A percentile compares a stretch with the other conserved stretches of the same genome.
These are phyloP conservation scores for Poecilia latipinna DNA, from an alignment of 2,113 vertebrate genomes.

Conservation along the genomic window DNA sequence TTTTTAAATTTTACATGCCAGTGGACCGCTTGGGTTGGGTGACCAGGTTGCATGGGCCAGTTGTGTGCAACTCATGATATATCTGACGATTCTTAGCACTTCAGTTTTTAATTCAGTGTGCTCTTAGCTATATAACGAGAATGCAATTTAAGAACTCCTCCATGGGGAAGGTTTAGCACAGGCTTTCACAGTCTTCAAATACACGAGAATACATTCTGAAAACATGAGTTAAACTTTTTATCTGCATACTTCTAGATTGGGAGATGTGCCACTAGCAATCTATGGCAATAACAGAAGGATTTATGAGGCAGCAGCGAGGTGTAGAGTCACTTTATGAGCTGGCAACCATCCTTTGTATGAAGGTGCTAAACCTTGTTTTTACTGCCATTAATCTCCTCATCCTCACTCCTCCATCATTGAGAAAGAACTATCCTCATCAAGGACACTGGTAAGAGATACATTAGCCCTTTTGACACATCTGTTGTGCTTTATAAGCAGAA, in stretches of 20 bases:
- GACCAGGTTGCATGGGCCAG: slow-evolving; percentile 14
- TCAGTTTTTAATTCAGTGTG: slow-evolving; percentile 15
- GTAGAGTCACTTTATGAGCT: slow-evolving; percentile 57
- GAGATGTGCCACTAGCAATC: slow-evolving; percentile 31
- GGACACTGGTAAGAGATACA: slow-evolving; percentile 25
- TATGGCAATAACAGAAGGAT: slow-evolving; percentile 42
- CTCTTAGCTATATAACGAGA: slow-evolving; percentile 21
- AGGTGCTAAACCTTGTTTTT: slow-evolving; percentile 61
- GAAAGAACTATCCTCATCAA: slow-evolving; percentile 35
- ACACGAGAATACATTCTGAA: not conserved
- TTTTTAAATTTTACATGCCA: slow-evolving; percentile 41
- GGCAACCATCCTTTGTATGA: slow-evolving; percentile 48
- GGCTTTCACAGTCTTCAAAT: slow-evolving; percentile 7
- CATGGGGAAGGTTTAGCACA: not conserved
- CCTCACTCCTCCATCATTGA: slow-evolving; percentile 22
- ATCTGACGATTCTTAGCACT: slow-evolving; percentile 22
- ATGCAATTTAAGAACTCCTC: slow-evolving; percentile 21
- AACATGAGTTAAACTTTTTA: slow-evolving; percentile 14
- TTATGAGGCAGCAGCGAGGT: slow-evolving; percentile 58
- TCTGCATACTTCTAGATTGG: slow-evolving; percentile 21
- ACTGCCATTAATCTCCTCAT: slow-evolving; percentile 42
- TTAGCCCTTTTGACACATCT: too few species aligned
- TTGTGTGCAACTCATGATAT: slow-evolving; percentile 18
- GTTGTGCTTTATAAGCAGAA: not conserved
- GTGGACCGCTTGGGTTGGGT: slow-evolving; percentile 9